Conservation (phyloP, 2,113 vertebrate species). For the Heliornis fulica region DNA sequence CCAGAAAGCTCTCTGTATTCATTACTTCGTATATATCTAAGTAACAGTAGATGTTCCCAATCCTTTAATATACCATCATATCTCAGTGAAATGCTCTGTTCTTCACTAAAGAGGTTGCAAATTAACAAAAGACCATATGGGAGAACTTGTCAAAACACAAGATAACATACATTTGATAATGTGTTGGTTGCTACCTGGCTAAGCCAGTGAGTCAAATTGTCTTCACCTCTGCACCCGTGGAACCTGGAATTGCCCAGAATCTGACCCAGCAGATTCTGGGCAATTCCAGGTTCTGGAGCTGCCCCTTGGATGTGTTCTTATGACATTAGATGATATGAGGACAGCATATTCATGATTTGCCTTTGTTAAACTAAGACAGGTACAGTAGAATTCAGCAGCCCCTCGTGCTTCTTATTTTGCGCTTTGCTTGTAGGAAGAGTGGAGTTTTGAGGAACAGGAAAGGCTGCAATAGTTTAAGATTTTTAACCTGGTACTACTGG, state of each 20-base stretch:
- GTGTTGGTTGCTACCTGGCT: background rate
- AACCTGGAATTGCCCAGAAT: background rate
- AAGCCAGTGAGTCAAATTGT: background rate
- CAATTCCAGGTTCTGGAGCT: too few species aligned
- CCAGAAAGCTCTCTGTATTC: background rate
- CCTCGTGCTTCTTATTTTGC: background rate
- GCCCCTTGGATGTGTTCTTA: background rate
- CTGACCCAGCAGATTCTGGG: background rate
- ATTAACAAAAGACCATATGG: background rate
- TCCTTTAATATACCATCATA: background rate
- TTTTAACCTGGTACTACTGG: conserved; percentile 24
- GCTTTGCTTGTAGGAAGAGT: background rate
- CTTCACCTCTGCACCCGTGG: background rate
- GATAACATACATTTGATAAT: background rate
- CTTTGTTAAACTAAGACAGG: background rate
- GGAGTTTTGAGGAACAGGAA: background rate
- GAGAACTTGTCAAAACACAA: conserved; percentile 12
- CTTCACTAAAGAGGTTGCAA: conserved; percentile 22
- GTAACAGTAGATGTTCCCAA: background rate
- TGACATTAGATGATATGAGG: background rate
- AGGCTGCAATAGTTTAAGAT: conserved; percentile 13
- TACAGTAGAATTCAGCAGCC: background rate
- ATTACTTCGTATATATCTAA: background rate
- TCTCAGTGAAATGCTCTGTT: conserved; percentile 42
- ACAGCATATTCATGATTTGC: background rate